Evolutionary conservation across 2,113 vertebrate genomes (phyloP).

Genomic region (Cynopterus brachyotis): DNA sequence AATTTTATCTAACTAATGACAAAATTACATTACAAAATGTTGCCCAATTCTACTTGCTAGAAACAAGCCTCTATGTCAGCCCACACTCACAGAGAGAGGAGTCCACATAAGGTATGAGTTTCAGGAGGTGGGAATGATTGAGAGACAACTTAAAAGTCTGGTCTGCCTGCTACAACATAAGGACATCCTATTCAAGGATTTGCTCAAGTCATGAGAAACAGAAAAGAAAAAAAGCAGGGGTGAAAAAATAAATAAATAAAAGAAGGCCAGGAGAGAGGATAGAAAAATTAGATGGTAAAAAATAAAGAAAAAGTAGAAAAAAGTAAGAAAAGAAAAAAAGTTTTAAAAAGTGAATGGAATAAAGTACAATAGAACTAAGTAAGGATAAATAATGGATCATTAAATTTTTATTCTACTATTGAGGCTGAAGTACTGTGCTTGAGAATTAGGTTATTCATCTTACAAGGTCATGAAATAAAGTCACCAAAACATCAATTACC

Average conservation of each 20-base stretch:
- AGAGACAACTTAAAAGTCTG: not conserved
- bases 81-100: not conserved
- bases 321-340: not conserved
- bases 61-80: not conserved
- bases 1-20: not conserved
- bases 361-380: not conserved
- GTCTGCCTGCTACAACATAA: not conserved
- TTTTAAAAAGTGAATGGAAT: not conserved
- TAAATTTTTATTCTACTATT: not conserved
- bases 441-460: not conserved
- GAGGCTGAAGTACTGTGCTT: not conserved
- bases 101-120: not conserved
- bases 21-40: not conserved
- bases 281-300: not conserved
- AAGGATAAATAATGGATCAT: not conserved
- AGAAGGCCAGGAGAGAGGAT: not conserved
- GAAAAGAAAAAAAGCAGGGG: not conserved
- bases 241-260: not conserved
- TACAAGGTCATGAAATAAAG: not conserved
- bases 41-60: not conserved
- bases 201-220: not conserved
- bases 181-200: not conserved
- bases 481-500: not conserved
- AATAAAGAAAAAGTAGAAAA: not conserved
- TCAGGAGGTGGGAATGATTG: not conserved